Evolutionary conservation across 2,888 invertebrate species (phyloP).

Genomic region (Dimorphilus gyrociliatus): DNA sequence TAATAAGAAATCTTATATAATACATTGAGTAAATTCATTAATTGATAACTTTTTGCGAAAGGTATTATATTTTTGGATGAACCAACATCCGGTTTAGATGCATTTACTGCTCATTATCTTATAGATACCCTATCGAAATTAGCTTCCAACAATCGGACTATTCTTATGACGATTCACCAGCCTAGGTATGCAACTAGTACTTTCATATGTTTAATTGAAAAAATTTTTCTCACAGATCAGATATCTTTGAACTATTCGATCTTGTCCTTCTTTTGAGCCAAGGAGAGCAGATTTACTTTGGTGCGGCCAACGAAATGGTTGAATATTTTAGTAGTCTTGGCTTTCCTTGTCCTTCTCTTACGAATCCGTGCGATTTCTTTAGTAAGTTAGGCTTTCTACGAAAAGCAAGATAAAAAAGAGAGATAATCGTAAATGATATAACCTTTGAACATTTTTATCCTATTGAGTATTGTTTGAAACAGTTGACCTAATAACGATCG

Average conservation of each 20-base stretch:
- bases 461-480: too few species aligned
- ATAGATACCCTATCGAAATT: conserved; percentile 20
- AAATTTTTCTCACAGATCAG: conserved; percentile 45
- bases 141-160: conserved; percentile 25
- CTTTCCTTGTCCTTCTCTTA: conserved; percentile 85
- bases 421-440: too few species aligned
- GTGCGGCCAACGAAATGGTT: conserved; percentile 58
- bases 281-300: conserved; percentile 51
- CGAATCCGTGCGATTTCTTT: conserved; percentile 96
- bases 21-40: not conserved
- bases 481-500: conserved; percentile 60
- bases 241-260: conserved; percentile 87
- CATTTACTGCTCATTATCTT: conserved; percentile 64
- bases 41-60: conserved; percentile 35
- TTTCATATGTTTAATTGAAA: not conserved
- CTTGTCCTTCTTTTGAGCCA: conserved; percentile 73
- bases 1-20: conserved; percentile 9
- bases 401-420: not conserved
- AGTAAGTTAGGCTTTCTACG: conserved; percentile 45
- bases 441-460: too few species aligned
- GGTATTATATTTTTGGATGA: conserved; percentile 76
- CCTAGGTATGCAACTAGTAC: conserved; percentile 15
- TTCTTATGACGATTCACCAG: conserved; percentile 66
- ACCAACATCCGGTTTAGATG: conserved; percentile 73
- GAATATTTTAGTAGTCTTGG: conserved; percentile 88